Evolutionary conservation across 2,113 vertebrate species (phyloP).

Genomic region (Monopterus albus): DNA sequence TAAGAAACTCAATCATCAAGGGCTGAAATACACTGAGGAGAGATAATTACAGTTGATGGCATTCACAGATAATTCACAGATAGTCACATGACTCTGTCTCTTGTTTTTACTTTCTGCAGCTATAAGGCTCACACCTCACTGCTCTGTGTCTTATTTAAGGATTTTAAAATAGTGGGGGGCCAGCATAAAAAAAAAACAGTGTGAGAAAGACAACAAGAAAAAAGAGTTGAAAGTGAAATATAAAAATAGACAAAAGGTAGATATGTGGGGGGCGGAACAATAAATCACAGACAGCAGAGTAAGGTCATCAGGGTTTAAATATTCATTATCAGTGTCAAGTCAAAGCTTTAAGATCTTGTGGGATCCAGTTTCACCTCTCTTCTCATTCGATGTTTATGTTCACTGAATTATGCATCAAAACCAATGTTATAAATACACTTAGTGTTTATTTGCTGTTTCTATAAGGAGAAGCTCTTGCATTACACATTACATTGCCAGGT

Average conservation of each 20-base stretch:
- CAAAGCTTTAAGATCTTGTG: conserved; percentile 61
- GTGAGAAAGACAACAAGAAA: conserved; percentile 34
- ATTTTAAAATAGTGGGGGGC: conserved; percentile 17
- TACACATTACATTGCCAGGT: neutral
- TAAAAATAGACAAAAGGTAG: no score
- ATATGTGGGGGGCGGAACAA: conserved; percentile 35
- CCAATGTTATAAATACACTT: conserved; percentile 52
- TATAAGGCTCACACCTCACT: neutral
- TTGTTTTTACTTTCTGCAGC: conserved; percentile 29
- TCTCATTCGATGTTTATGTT: conserved; percentile 68
- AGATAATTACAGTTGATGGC: conserved; percentile 71
- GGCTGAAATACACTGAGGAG: conserved; percentile 48
- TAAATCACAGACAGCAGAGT: conserved; percentile 66
- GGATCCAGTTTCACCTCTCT: conserved; percentile 48
- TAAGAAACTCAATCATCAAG: conserved; percentile 67
- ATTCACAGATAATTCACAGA: conserved; percentile 68
- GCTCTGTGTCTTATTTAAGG: conserved; percentile 35
- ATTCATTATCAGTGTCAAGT: conserved; percentile 72
- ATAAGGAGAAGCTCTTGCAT: neutral
- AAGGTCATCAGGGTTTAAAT: conserved; percentile 72
- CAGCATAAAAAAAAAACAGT: conserved; percentile 14
- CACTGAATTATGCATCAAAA: conserved; percentile 71
- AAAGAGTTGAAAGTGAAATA: conserved; percentile 42
- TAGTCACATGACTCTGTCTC: conserved; percentile 19
- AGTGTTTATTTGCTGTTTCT: conserved; percentile 10